phyloP scores from a whole-genome alignment of 2,888 invertebrate genomes.

The Lutraria lutraria region DNA sequence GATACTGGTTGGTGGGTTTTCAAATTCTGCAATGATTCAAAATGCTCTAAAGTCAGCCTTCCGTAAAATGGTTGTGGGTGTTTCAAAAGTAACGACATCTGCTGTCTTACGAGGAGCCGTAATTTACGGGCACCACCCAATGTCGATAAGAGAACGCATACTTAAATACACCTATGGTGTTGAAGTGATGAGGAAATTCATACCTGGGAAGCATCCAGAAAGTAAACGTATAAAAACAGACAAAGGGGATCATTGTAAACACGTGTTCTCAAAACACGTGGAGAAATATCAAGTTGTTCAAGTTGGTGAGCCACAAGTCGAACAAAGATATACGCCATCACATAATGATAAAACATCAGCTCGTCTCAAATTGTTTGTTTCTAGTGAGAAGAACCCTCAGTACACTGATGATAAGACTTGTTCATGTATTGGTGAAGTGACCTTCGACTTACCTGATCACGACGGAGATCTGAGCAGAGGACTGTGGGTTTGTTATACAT shows the following conservation, averaged over 20 bases:
- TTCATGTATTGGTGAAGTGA: constrained; percentile 34
- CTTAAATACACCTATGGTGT: constrained; percentile 44
- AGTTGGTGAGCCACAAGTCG: constrained; percentile 34
- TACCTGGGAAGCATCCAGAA: constrained; percentile 31
- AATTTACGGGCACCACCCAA: constrained; percentile 34
- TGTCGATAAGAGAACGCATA: constrained; percentile 30
- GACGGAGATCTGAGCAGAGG: constrained; percentile 29
- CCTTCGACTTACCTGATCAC: constrained; percentile 21
- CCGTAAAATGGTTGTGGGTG: not conserved
- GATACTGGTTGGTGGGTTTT: constrained; percentile 42
- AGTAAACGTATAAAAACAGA: not conserved
- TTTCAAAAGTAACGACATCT: constrained; percentile 11
- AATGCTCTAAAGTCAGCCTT: constrained; percentile 31
- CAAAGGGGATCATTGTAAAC: constrained; percentile 9
- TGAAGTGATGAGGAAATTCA: constrained; percentile 1
- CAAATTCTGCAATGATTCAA: constrained; percentile 43
- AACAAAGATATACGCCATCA: constrained; percentile 29
- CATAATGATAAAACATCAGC: not conserved
- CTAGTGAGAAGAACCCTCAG: constrained; percentile 1
- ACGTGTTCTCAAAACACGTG: constrained; percentile 40
- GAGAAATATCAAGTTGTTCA: constrained; percentile 26
- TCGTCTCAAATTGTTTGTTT: constrained; percentile 24
- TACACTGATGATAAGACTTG: constrained; percentile 35
- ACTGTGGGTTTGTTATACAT: constrained; percentile 33
- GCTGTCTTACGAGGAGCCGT: constrained; percentile 42